Conservation (phyloP, 1,140 invertebrate species). For the Lasioglossum albipes region DNA sequence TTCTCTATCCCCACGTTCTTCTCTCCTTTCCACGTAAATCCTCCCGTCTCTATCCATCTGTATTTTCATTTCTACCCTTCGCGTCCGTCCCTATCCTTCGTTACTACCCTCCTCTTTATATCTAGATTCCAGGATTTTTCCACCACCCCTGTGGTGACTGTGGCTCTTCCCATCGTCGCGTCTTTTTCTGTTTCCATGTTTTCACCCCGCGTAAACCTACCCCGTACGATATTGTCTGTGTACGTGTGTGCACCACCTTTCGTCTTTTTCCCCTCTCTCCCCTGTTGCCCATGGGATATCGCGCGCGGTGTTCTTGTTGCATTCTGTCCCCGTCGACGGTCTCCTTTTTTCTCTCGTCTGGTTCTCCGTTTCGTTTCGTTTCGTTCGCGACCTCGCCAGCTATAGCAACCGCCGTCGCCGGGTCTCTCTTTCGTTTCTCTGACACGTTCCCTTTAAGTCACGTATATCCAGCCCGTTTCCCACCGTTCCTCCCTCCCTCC, state of each 20-base stretch:
- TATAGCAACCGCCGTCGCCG: too few relatives aligned
- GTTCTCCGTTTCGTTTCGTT: background rate
- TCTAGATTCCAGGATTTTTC: background rate
- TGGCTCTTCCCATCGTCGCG: background rate
- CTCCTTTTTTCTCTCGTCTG: background rate
- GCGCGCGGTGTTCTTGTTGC: background rate
- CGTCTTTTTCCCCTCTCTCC: background rate
- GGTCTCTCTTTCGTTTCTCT: background rate
- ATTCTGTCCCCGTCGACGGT: background rate
- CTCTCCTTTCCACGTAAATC: background rate
- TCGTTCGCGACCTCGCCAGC: background rate
- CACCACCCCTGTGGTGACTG: background rate
- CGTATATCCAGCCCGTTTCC: slow-evolving; percentile 1
- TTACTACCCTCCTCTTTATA: background rate
- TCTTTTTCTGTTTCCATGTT: background rate
- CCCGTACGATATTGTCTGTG: background rate
- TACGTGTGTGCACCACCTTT: too few relatives aligned
- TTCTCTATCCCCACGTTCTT: background rate
- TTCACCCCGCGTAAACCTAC: background rate
- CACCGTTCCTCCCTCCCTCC: background rate
- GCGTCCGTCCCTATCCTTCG: too few relatives aligned
- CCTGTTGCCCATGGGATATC: too few relatives aligned
- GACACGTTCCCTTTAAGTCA: slow-evolving; percentile 30
- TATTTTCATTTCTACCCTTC: background rate
- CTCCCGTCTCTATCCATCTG: background rate